Evolutionary conservation across 2,113 vertebrate genomes (phyloP), one percentile per base, ranked within the genome.

Genomic region (Cavia aperea): DNA sequence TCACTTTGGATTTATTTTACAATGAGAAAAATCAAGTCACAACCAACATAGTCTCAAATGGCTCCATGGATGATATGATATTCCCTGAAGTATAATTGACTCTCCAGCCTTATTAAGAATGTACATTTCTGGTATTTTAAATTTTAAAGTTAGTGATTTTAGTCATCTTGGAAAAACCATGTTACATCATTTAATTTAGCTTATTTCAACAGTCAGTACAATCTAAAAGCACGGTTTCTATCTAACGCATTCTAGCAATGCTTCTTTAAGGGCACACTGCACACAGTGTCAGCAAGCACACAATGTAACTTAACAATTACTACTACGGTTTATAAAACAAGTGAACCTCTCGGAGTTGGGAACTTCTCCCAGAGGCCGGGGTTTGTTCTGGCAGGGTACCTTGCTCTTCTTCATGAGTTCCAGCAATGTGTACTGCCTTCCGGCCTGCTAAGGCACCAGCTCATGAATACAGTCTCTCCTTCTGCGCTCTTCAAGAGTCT

Each of bases 251-350:
- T 94, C 93, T n/a, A 79, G 89, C 82, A 78, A 46, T 62, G 56
- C 88, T 92, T 89, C 75, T 94, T 90, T 23, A 91, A 86, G 96
- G 46, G 13, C 72, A 66, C 81, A 97, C 95, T 94, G 51, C 26
- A 81, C 88, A n/a, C 15, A 87, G 85, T 95, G 70, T 82, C 92
- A 94, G 89, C 54, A 89, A 97, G 82, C 73, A 90, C 26, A 31
- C 21, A 94, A 84, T 54, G 81, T 66, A 81, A 68, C 93, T 94
- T 93, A 96, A 95, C 75, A 93, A 78, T 92, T 95, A 90, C 91
- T 85, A 58, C 89, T 81, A 95, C 70, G 86, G 90, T 95, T 68
- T 91, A 54, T 84, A 94, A 97, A 97, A 95, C 89, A 95, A 92
- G 49, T 62, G 86, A 29, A 73, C 65, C 95, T 95, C 88, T 51